These are phyloP conservation scores for Salpingus planirostris DNA, from an alignment of 2,888 invertebrate genomes.

Conservation along the genomic window DNA sequence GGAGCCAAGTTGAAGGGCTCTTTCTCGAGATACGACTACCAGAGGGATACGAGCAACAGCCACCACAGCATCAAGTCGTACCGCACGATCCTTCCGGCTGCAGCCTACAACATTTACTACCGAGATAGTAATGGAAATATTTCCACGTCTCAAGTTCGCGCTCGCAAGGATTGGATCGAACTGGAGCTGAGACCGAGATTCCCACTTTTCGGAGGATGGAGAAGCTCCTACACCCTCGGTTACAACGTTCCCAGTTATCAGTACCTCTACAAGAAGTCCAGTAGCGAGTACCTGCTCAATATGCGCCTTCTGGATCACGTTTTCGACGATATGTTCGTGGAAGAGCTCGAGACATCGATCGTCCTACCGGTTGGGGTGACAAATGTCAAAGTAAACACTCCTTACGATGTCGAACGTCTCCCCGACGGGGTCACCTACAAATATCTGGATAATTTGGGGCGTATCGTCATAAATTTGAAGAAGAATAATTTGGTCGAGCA, in stretches of 20 bases:
- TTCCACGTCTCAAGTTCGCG: conserved; percentile 88
- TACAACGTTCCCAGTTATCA: conserved; percentile 93
- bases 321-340: conserved; percentile 93
- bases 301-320: conserved; percentile 96
- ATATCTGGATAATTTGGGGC: conserved; percentile 89
- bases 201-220: conserved; percentile 98
- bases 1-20: conserved; percentile 90
- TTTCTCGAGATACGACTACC: conserved; percentile 96
- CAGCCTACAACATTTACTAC: conserved; percentile 94
- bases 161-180: conserved; percentile 87
- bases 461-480: conserved; percentile 76
- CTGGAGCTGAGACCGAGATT: conserved; percentile 93
- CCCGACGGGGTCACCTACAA: conserved; percentile 77
- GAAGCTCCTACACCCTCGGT: conserved; percentile 91
- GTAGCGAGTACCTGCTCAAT: conserved; percentile 68
- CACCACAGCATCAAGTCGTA: conserved; percentile 87
- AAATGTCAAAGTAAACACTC: conserved; percentile 71
- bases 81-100: conserved; percentile 75
- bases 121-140: conserved; percentile 98
- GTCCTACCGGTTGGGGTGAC: conserved; percentile 89
- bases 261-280: conserved; percentile 75
- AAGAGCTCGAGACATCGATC: conserved; percentile 78
- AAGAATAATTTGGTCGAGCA: conserved; percentile 87
- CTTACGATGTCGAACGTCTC: conserved; percentile 68
- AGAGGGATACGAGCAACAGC: conserved; percentile 81